Conservation (phyloP, 2,888 invertebrate species). For the Rhogogaster chlorosoma region DNA sequence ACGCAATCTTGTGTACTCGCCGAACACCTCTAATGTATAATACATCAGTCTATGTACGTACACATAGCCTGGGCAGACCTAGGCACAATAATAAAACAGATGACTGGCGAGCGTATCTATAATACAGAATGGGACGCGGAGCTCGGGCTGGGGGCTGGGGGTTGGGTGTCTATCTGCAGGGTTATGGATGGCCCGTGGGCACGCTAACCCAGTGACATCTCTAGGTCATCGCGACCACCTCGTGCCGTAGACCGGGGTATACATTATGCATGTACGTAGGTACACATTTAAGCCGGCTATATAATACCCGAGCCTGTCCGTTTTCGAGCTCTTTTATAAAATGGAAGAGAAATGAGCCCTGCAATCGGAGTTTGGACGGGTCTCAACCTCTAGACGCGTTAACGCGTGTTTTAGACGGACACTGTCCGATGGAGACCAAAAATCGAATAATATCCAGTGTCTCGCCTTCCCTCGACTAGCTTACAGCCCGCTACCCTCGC, state of each 20-base stretch:
- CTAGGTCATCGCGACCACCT: constrained; percentile 69
- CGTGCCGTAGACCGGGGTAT: neutral
- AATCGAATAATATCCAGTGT: constrained; percentile 42
- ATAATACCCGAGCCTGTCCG: neutral
- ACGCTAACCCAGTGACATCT: constrained; percentile 76
- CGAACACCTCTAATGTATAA: too few relatives aligned
- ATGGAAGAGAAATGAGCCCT: too few relatives aligned
- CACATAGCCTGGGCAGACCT: neutral
- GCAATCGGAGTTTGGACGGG: too few relatives aligned
- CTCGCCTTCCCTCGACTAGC: neutral
- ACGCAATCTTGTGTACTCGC: neutral
- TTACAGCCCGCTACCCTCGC: neutral
- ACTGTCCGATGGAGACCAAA: neutral
- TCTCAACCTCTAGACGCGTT: neutral
- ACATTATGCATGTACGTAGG: neutral
- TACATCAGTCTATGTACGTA: neutral
- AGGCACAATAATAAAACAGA: constrained; percentile 46
- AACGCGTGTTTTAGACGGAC: neutral
- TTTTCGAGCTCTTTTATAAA: too few relatives aligned
- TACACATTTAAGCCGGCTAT: neutral
- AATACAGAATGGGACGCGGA: neutral
- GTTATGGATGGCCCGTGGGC: constrained; percentile 74
- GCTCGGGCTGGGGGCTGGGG: constrained; percentile 34
- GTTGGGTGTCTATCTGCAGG: constrained; percentile 56
- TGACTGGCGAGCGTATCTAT: constrained; percentile 47